These are phyloP conservation scores for Sinosuthora webbiana DNA, from an alignment of 2,113 vertebrate genomes.

Conservation along the genomic window DNA sequence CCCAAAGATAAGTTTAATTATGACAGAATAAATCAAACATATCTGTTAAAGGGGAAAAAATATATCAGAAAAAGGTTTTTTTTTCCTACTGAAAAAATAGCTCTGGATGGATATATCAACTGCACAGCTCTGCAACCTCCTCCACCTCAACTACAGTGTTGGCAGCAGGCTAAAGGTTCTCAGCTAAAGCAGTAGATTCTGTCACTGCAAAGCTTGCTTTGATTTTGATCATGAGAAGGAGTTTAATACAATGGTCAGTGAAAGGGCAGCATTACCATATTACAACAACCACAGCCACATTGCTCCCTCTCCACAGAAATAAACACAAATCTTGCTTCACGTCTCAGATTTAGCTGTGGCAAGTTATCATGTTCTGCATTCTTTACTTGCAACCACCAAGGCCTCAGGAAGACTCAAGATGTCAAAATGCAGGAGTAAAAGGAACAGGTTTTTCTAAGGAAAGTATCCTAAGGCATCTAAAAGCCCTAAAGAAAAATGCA, in stretches of 20 bases:
- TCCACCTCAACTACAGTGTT: constrained; percentile 21
- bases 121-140: background rate
- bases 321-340: background rate
- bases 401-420: background rate
- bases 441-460: background rate
- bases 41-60: background rate
- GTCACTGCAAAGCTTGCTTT: constrained; percentile 8
- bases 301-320: background rate
- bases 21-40: background rate
- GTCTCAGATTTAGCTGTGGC: background rate
- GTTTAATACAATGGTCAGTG: background rate
- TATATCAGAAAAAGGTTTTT: background rate
- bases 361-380: background rate
- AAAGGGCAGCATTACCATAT: constrained; percentile 34
- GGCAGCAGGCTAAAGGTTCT: background rate
- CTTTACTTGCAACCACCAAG: background rate
- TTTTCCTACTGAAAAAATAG: background rate
- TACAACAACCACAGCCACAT: background rate
- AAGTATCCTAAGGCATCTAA: fast-evolving
- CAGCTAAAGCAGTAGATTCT: background rate
- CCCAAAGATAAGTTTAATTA: background rate
- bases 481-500: background rate
- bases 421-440: background rate
- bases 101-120: background rate
- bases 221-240: background rate